Conservation (phyloP, 53 echinoderm and acorn worm species). For the Hippasteria phrygiana region DNA sequence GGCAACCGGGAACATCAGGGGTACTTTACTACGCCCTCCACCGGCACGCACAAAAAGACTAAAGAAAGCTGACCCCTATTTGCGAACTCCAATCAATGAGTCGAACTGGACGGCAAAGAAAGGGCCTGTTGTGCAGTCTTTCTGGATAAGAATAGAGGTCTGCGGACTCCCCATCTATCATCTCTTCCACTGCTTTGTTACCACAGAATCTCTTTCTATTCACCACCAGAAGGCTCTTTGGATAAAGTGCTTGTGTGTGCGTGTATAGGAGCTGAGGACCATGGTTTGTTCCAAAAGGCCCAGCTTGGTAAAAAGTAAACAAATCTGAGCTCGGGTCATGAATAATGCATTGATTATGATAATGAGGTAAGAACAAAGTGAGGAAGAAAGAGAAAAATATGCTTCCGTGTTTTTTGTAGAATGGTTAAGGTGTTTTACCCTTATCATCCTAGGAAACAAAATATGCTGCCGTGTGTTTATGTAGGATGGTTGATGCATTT, state of each 20-base stretch:
- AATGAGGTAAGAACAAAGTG: neutral
- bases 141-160: neutral
- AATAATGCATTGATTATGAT: conserved; percentile 18
- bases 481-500: too few relatives aligned
- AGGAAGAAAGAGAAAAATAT: too few relatives aligned
- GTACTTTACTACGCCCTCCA: neutral
- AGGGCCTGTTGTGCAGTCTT: neutral
- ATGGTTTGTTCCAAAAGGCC: too few relatives aligned
- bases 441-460: too few relatives aligned
- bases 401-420: too few relatives aligned
- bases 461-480: too few relatives aligned
- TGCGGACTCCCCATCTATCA: conserved; percentile 13
- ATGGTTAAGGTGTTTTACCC: too few relatives aligned
- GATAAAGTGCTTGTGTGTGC: too few relatives aligned
- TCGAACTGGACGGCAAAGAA: neutral
- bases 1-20: neutral
- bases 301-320: neutral
- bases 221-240: neutral
- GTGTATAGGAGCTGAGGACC: too few relatives aligned
- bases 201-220: neutral
- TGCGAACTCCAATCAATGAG: neutral
- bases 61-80: neutral
- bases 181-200: conserved; percentile 15
- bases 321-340: conserved; percentile 14
- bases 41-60: neutral